Conservation (phyloP, 92 coral and sea anemone genomes). For the Palythoa grandis region DNA sequence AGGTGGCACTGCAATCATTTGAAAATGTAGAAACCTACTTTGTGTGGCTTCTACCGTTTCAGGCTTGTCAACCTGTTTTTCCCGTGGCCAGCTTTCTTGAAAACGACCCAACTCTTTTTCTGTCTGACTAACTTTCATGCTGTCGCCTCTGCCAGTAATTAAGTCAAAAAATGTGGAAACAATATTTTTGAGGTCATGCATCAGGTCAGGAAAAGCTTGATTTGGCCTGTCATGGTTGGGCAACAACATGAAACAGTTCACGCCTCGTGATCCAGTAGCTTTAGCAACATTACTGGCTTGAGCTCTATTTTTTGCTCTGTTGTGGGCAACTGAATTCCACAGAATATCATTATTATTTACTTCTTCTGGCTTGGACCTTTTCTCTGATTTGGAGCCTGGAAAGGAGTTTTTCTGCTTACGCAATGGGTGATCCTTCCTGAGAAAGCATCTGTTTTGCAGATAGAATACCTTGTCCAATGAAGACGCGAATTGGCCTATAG, state of each 20-base stretch:
- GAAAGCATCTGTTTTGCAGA: no score
- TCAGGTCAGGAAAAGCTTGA: slow-evolving; percentile 43
- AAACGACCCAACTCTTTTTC: slow-evolving; percentile 55
- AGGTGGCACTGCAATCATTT: no score
- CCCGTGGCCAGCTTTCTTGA: neutral
- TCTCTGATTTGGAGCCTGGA: no score
- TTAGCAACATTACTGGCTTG: neutral
- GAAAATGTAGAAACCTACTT: no score
- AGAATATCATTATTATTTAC: no score
- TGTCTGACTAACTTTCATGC: slow-evolving; percentile 49
- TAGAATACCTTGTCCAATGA: no score
- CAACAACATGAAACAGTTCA: slow-evolving; percentile 45
- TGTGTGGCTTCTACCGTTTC: no score
- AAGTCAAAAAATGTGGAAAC: slow-evolving; percentile 37
- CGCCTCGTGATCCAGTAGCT: slow-evolving; percentile 36
- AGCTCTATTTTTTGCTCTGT: neutral
- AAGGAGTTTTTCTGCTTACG: no score
- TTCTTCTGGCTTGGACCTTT: neutral
- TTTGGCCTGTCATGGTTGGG: slow-evolving; percentile 14
- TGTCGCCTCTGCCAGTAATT: slow-evolving; percentile 52
- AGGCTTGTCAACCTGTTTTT: neutral
- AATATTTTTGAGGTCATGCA: slow-evolving; percentile 60
- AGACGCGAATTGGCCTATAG: no score
- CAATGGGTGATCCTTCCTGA: no score
- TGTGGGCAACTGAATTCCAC: neutral